These are phyloP conservation scores for Drosophila pandora DNA, from an alignment of 1,140 invertebrate species.

Conservation along the genomic window DNA sequence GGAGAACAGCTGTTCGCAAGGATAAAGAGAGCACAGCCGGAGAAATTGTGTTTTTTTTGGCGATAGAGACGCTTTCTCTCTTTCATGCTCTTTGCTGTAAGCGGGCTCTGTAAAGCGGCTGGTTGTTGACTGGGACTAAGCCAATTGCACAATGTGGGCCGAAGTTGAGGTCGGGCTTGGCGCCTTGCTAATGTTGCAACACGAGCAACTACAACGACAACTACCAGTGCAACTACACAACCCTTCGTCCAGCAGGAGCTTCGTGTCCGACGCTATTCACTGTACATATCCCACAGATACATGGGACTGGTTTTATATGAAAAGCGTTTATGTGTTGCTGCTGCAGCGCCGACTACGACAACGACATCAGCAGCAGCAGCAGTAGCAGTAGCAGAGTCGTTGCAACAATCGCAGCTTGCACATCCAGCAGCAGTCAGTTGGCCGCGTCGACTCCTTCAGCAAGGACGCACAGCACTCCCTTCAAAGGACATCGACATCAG, in stretches of 20 bases:
- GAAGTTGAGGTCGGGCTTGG: conserved; percentile 39
- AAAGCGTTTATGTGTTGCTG: conserved; percentile 61
- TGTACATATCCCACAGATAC: conserved; percentile 48
- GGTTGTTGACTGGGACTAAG: conserved; percentile 68
- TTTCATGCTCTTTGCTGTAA: conserved; percentile 45
- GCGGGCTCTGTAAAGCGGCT: conserved; percentile 68
- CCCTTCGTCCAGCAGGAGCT: conserved; percentile 66
- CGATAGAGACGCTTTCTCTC: background rate
- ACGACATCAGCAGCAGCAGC: conserved; percentile 10
- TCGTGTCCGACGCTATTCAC: conserved; percentile 55
- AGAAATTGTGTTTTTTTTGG: background rate
- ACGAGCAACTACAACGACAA: conserved; percentile 46
- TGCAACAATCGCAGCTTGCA: conserved; percentile 79
- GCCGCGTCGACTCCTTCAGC: conserved; percentile 77
- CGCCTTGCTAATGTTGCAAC: conserved; percentile 55
- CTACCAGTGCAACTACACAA: conserved; percentile 70
- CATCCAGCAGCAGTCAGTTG: conserved; percentile 73
- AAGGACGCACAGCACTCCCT: conserved; percentile 74
- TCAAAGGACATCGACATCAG: conserved; percentile 27
- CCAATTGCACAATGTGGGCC: conserved; percentile 68
- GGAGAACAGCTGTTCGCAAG: conserved; percentile 43
- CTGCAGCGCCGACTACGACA: conserved; percentile 4
- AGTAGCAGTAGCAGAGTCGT: conserved; percentile 33
- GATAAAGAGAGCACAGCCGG: conserved; percentile 22
- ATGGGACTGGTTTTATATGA: conserved; percentile 38